Percentiles rank a stretch among this genome's conserved stretches.
phyloP scores from a whole-genome alignment of 2,888 invertebrate genomes.

The Macropis europaea region DNA sequence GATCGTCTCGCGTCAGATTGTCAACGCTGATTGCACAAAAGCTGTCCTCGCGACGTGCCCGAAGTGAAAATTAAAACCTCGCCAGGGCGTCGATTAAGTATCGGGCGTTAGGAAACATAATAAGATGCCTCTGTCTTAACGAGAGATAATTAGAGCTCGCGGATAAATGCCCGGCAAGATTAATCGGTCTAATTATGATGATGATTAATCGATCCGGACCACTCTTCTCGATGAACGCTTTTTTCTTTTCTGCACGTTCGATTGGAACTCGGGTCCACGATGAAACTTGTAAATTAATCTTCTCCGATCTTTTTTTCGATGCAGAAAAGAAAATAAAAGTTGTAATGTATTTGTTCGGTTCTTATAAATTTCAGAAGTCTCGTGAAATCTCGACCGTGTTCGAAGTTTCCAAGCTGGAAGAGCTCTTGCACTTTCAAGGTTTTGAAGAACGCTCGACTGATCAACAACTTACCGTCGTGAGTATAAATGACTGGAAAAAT shows the following conservation, averaged over 20 bases:
- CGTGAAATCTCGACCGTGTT: slow-evolving; percentile 16
- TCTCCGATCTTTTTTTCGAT: no score
- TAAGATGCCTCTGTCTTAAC: slow-evolving; percentile 29
- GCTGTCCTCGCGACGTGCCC: slow-evolving; percentile 14
- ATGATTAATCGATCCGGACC: background rate
- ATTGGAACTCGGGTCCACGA: no score
- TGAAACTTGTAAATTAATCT: no score
- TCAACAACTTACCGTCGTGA: slow-evolving; percentile 21
- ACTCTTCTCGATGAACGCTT: background rate
- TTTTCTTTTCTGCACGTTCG: background rate
- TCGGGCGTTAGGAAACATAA: slow-evolving; percentile 36
- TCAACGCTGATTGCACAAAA: slow-evolving; percentile 50
- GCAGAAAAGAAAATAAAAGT: no score
- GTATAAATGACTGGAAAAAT: background rate
- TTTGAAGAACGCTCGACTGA: slow-evolving; percentile 15
- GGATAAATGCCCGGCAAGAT: slow-evolving; percentile 25
- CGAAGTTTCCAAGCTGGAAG: slow-evolving; percentile 25
- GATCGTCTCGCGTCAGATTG: slow-evolving; percentile 38
- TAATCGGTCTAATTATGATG: slow-evolving; percentile 39
- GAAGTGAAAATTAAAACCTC: slow-evolving; percentile 61
- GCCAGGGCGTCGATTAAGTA: slow-evolving; percentile 29
- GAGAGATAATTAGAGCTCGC: slow-evolving; percentile 35
- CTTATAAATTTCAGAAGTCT: slow-evolving; percentile 29
- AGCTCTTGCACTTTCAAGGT: slow-evolving; percentile 38
- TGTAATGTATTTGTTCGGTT: slow-evolving; percentile 20